Percentiles rank a stretch among this genome's conserved stretches.
Conservation (phyloP, 2,797 vertebrate genomes). For the Muscicapa comitata region DNA sequence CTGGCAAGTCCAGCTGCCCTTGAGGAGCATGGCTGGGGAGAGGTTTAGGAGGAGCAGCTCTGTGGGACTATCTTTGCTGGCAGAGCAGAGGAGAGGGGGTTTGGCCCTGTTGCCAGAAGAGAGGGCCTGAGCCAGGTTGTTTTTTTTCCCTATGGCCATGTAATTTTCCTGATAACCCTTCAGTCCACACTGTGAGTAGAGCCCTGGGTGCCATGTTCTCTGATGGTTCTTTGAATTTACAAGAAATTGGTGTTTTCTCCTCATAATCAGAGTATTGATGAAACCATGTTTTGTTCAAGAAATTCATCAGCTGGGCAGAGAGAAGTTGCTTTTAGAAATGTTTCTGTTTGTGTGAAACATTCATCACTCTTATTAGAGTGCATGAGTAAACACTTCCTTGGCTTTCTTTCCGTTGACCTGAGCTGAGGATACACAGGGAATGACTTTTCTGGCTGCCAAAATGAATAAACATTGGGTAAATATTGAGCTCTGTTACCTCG, state of each 20-base stretch:
- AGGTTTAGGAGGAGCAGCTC: neutral
- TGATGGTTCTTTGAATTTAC: neutral
- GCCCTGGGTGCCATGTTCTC: neutral
- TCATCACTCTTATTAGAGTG: neutral
- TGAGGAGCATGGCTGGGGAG: fast-evolving
- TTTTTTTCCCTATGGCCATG: neutral
- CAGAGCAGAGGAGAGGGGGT: neutral
- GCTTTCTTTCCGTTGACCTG: neutral
- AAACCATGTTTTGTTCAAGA: neutral
- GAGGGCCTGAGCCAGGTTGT: neutral
- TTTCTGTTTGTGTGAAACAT: neutral
- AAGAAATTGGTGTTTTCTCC: neutral
- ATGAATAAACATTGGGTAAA: neutral
- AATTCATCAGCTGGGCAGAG: neutral
- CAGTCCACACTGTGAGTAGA: neutral
- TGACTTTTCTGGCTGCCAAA: neutral
- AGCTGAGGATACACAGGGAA: neutral
- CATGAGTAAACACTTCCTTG: neutral
- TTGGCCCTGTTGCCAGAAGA: neutral
- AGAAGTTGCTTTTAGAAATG: neutral
- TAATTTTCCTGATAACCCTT: neutral
- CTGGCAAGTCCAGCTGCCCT: neutral
- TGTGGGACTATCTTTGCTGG: neutral
- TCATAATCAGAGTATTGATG: neutral
- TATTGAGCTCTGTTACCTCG: neutral